Evolutionary conservation across 2,888 invertebrate genomes (phyloP).

Genomic region (Parthenolecanium corni): DNA sequence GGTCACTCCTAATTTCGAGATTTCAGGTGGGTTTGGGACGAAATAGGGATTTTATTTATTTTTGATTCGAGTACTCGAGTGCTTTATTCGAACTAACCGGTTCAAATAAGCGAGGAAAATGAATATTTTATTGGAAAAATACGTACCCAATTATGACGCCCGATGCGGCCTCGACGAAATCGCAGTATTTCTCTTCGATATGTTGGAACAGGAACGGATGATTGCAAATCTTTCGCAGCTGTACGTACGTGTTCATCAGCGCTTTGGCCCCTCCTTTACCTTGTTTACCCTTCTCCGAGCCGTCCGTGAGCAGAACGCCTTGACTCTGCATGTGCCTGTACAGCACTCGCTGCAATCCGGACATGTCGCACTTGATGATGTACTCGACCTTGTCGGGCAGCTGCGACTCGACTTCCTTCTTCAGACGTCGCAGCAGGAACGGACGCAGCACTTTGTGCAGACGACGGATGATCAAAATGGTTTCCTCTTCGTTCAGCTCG

Average conservation of each 20-base stretch:
- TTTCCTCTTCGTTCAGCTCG: conserved; percentile 98
- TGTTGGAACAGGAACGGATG: conserved; percentile 99
- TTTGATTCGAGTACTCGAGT: too few species aligned
- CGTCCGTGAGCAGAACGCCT: conserved; percentile 88
- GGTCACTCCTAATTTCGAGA: too few species aligned
- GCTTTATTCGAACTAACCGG: too few species aligned
- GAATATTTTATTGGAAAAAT: too few species aligned
- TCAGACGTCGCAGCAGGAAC: conserved; percentile 88
- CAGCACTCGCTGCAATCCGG: conserved; percentile 82
- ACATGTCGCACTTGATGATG: conserved; percentile 99
- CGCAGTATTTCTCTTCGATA: conserved; percentile 94
- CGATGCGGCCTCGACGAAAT: conserved; percentile 60
- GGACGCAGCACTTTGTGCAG: conserved; percentile 97
- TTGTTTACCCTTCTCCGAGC: conserved; percentile 88
- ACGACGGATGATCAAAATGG: conserved; percentile 97
- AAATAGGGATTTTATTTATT: too few species aligned
- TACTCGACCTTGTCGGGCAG: conserved; percentile 98
- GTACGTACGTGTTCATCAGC: conserved; percentile 98
- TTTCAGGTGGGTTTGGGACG: too few species aligned
- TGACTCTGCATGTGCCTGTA: conserved; percentile 97
- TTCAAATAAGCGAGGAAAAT: too few species aligned
- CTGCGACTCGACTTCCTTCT: conserved; percentile 98
- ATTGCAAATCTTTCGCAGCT: conserved; percentile 94
- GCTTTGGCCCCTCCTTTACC: conserved; percentile 92
- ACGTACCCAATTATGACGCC: conserved; percentile 65